These are phyloP conservation scores for Drosophila oshimai DNA, from an alignment of 1,140 invertebrate species.

Conservation along the genomic window DNA sequence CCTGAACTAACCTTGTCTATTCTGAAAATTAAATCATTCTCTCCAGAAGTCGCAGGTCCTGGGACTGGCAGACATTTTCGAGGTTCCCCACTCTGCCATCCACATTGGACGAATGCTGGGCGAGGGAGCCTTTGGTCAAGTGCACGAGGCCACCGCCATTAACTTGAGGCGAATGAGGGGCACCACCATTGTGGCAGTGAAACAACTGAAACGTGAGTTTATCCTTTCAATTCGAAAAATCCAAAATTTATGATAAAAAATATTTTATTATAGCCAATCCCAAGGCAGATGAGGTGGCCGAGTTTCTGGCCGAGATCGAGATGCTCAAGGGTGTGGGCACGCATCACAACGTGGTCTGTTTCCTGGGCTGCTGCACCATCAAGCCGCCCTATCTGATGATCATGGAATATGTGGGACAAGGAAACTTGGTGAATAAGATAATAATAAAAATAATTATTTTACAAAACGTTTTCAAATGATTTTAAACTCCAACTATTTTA, in stretches of 20 bases:
- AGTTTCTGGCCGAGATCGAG: constrained; percentile 90
- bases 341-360: constrained; percentile 90
- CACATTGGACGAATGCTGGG: constrained; percentile 85
- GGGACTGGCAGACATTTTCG: constrained; percentile 71
- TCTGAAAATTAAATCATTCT: too few relatives aligned
- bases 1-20: not conserved
- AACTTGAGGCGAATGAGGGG: constrained; percentile 83
- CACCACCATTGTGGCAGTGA: constrained; percentile 87
- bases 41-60: constrained; percentile 63
- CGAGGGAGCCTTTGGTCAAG: constrained; percentile 89
- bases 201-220: constrained; percentile 86
- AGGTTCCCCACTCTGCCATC: constrained; percentile 64
- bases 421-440: constrained; percentile 88
- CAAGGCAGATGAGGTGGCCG: constrained; percentile 85
- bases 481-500: too few relatives aligned
- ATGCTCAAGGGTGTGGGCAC: constrained; percentile 90
- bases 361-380: constrained; percentile 91
- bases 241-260: not conserved
- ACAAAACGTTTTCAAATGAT: not conserved
- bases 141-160: constrained; percentile 85
- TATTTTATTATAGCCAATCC: constrained; percentile 70
- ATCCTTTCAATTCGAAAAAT: not conserved
- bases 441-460: not conserved
- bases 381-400: constrained; percentile 87
- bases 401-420: constrained; percentile 91